Percentiles rank a stretch among this genome's conserved stretches.
Conservation (phyloP, 2,888 invertebrate genomes). For the Eupithecia subfuscata region DNA sequence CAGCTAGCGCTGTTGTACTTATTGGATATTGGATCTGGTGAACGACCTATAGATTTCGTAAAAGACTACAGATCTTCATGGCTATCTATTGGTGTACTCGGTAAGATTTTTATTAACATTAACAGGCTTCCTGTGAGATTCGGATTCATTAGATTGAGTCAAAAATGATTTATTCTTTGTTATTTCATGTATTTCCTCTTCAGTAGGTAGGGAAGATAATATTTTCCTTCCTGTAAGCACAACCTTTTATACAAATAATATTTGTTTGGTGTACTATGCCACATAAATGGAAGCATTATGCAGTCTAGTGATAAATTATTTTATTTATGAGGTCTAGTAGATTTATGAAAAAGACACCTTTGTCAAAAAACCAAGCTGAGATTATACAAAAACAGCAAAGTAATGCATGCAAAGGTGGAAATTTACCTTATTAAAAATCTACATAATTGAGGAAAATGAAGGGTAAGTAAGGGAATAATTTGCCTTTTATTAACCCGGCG, state of each 20-base stretch:
- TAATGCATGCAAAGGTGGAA: not conserved
- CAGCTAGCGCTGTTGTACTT: conserved; percentile 91
- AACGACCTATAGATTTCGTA: conserved; percentile 90
- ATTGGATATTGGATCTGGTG: conserved; percentile 91
- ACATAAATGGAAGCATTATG: too few species aligned
- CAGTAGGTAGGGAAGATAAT: not conserved
- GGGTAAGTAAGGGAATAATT: too few species aligned
- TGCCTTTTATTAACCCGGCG: too few species aligned
- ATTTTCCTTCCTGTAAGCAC: conserved; percentile 1
- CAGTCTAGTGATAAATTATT: not conserved
- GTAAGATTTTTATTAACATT: conserved; percentile 63
- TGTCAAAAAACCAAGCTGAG: not conserved
- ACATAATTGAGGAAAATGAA: not conserved
- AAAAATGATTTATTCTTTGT: not conserved
- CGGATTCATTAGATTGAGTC: not conserved
- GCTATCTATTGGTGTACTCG: conserved; percentile 91
- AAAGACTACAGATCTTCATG: conserved; percentile 91
- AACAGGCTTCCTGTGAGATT: not conserved
- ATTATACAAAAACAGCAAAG: not conserved
- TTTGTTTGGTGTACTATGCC: not conserved
- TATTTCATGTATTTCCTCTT: not conserved
- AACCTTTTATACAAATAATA: not conserved
- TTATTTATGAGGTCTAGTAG: not conserved
- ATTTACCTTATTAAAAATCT: not conserved
- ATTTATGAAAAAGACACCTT: not conserved